Evolutionary conservation across 1,140 invertebrate species (phyloP), one percentile per base, ranked within the genome.

Genomic region (Oedothorax gibbosus): DNA sequence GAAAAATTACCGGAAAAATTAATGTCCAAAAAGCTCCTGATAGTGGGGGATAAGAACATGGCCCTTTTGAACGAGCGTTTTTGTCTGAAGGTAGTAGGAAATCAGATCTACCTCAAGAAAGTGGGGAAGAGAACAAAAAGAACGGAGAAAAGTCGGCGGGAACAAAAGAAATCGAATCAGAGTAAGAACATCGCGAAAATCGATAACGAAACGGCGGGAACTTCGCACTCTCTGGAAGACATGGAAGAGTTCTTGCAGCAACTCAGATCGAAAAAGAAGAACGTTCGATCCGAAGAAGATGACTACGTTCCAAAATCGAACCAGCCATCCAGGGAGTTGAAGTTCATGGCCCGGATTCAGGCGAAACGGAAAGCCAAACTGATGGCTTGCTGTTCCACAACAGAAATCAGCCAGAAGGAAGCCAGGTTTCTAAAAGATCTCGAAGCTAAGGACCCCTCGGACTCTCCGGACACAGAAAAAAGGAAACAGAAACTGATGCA

Each of bases 241-340:
- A 82, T 82, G 80, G 80, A 82, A 73, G 21, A 68, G 62, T 82
- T 82, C 12, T n/a, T 82, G 14, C 69, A 73, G 15, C 15, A 73
- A 10, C 21, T 82, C 49, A 49, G 80, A 35, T n/a, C 69, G 7
- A 82, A 62, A 53, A 82, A 73, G 54, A 35, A 35, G 35, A 35
- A 35, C 35, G 35, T 54, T n/a, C 35, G 49, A 9, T 20, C 9
- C 4, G 49, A 53, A 12, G 49, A 62, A 15, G 12, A 60, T 5
- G 20, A 60, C 11, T 12, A 50, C 0, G 6, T 11, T 5, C 51
- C 50, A n/a, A 1, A n/a, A 14, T 12, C 18, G 18, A 66, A 12
- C n/a, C 57, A 14, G 18, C 80, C 72, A 54, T 35, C 35, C 7
- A 60, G 51, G 0, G 69, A 82, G 35, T 49, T 64, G 50, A 72